Evolutionary conservation across 2,797 vertebrate species (phyloP), one percentile per base, ranked within the genome.

Genomic region (Syndactyla subalaris): DNA sequence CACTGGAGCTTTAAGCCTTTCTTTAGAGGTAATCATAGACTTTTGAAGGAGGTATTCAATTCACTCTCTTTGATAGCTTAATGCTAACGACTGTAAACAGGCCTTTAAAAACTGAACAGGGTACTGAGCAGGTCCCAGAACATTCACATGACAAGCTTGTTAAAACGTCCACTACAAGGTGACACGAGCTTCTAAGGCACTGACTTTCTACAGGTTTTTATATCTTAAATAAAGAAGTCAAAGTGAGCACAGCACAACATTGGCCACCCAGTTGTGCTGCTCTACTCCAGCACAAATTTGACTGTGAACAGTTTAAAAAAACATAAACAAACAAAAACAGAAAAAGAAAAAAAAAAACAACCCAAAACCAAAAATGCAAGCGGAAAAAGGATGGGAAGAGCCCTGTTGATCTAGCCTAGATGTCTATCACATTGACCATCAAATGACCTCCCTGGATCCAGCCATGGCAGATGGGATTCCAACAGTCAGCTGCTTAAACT

Each of bases 351-450:
- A 66, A 75, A 38, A 89, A 85, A 38, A 38, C 36, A 38, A 38
- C 36, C 8, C 36, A 38, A 38, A 38, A 38, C 9, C 36, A 38
- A 38, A 38, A 38, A 38, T 38, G 36, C 21, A 34, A 5, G 20
- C 76, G 41, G 45, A 83, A 62, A 68, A 90, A 81, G 17, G 43
- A 78, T 34, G 22, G 48, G 43, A 93, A 89, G n/a, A 78, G 21
- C 4, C 30, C 38, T 62, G n/a, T 66, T 49, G 51, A 45, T 54
- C 11, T 29, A 65, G 58, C 43, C 54, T 2, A 0, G 63, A 62
- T 63, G 38, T 13, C 49, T 81, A 75, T 75, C 59, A 38, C 10
- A 0, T 0, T 49, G 49, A 83, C 65, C 85, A 89, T 85, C 38
- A 67, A 38, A 61, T 22, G 38, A 92, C 65, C 70, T 85, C 39